Evolutionary conservation across 2,797 vertebrate species (phyloP).

Genomic region (Coilia nasus): DNA sequence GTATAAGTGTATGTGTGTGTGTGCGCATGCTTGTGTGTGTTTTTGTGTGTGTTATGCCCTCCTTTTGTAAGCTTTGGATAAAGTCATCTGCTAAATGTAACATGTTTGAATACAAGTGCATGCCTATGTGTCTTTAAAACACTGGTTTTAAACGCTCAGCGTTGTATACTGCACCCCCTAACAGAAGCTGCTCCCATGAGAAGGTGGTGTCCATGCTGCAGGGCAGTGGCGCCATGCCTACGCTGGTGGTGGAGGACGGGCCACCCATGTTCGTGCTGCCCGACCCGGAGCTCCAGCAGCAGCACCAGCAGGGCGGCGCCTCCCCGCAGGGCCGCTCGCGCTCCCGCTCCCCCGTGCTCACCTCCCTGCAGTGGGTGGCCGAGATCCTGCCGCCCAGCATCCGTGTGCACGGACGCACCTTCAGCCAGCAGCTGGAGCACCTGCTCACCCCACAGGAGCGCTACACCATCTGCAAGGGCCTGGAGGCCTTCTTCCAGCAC

Average conservation of each 20-base stretch:
- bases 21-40: not conserved
- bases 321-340: slow-evolving; percentile 73
- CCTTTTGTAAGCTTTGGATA: not conserved
- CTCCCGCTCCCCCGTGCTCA: slow-evolving; percentile 84
- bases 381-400: slow-evolving; percentile 97
- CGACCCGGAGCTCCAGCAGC: slow-evolving; percentile 62
- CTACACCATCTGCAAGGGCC: slow-evolving; percentile 89
- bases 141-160: too few species aligned
- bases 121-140: too few species aligned
- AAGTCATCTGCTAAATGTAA: too few species aligned
- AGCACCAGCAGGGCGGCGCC: slow-evolving; percentile 50
- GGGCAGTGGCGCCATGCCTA: slow-evolving; percentile 97
- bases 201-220: slow-evolving; percentile 99
- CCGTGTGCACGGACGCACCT: slow-evolving; percentile 92
- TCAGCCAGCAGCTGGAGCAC: slow-evolving; percentile 95
- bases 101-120: too few species aligned
- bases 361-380: slow-evolving; percentile 95
- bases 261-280: slow-evolving; percentile 74
- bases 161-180: not conserved
- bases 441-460: slow-evolving; percentile 92
- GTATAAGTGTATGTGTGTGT: too few species aligned
- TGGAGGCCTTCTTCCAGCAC: slow-evolving; percentile 98
- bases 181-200: slow-evolving; percentile 93
- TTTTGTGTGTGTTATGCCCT: not conserved
- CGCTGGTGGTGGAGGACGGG: slow-evolving; percentile 93